Percentiles rank a stretch among this genome's conserved stretches.
Conservation (phyloP, 2,888 invertebrate species). For the Theodoxus fluviatilis region DNA sequence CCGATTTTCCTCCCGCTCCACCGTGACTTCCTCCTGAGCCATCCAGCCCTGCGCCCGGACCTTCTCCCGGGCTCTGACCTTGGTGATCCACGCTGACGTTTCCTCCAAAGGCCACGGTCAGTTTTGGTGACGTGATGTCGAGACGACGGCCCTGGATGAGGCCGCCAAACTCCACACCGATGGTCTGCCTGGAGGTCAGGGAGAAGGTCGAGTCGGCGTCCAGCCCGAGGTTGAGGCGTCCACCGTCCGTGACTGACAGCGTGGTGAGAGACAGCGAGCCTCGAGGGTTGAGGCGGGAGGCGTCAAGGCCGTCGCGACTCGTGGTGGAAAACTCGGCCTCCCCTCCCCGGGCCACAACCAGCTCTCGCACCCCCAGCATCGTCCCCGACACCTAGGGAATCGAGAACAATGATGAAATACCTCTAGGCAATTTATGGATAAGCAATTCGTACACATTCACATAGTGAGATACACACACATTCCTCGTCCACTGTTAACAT, state of each 20-base stretch:
- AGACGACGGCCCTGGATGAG: constrained; percentile 35
- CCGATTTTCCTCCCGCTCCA: constrained; percentile 44
- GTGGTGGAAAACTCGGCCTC: constrained; percentile 35
- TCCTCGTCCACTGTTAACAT: too few relatives aligned
- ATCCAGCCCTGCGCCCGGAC: constrained; percentile 32
- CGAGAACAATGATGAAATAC: too few relatives aligned
- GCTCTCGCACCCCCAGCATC: constrained; percentile 38
- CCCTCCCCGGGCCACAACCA: constrained; percentile 43
- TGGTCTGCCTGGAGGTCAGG: constrained; percentile 33
- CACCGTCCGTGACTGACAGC: constrained; percentile 42
- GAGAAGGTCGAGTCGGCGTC: constrained; percentile 34
- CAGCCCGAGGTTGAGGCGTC: constrained; percentile 37
- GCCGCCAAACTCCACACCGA: constrained; percentile 44
- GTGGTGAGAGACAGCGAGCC: constrained; percentile 39
- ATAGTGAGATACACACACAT: too few relatives aligned
- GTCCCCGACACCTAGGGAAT: constrained; percentile 42
- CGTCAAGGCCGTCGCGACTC: constrained; percentile 35
- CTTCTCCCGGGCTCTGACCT: constrained; percentile 31
- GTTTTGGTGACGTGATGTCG: constrained; percentile 31
- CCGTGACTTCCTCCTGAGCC: constrained; percentile 47
- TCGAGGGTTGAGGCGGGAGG: constrained; percentile 27
- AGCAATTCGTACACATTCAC: too few relatives aligned
- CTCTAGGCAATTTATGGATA: too few relatives aligned
- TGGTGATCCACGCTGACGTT: constrained; percentile 34
- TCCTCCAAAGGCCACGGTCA: constrained; percentile 42